Percentiles rank a stretch among this genome's conserved stretches.
Evolutionary conservation across 2,888 invertebrate species (phyloP).

Genomic region (Amaurobius ferox): DNA sequence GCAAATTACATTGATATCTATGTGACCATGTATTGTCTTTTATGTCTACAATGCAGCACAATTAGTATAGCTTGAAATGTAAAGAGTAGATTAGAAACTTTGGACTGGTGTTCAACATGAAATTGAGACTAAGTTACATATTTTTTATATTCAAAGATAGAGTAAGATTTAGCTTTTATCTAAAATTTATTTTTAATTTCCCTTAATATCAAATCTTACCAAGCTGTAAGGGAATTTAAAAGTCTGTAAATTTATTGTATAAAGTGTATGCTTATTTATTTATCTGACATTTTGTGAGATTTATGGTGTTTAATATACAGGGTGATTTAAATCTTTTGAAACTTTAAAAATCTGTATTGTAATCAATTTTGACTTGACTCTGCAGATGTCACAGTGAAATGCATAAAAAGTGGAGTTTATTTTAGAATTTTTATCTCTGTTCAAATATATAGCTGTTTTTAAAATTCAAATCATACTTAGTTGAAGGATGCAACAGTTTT

Average conservation of each 20-base stretch:
- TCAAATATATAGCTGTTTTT: no score
- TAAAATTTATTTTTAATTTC: slow-evolving; percentile 1
- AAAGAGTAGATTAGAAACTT: neutral
- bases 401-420: no score
- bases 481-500: no score
- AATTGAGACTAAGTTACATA: neutral
- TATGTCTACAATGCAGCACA: neutral
- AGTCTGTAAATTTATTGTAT: slow-evolving; percentile 1
- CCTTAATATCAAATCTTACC: neutral
- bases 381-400: no score
- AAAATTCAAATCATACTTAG: no score
- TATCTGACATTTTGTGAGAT: neutral
- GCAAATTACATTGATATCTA: neutral
- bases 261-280: slow-evolving; percentile 12
- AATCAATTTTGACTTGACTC: no score
- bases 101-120: neutral
- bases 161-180: neutral
- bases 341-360: no score
- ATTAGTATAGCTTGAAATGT: neutral
- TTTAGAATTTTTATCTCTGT: no score
- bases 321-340: no score
- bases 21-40: neutral
- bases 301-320: neutral
- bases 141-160: neutral
- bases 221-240: neutral